phyloP scores from a whole-genome alignment of 1,140 invertebrate genomes.

The Drosophila arawakana region DNA sequence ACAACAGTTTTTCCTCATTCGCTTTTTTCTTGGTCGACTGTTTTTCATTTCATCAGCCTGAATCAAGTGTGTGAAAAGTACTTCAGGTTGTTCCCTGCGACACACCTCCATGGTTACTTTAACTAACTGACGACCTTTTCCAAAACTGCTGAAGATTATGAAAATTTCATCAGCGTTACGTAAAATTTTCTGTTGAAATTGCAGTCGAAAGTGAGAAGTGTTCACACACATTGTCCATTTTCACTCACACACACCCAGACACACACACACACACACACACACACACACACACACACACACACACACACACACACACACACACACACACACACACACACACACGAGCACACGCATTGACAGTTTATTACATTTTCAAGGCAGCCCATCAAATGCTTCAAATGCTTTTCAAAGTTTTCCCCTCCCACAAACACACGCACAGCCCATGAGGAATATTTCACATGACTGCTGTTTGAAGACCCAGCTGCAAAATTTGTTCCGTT shows the following conservation, averaged over 20 bases:
- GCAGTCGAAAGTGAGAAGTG: slow-evolving; percentile 60
- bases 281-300: slow-evolving; percentile 18
- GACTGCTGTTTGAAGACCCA: slow-evolving; percentile 6
- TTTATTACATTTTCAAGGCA: slow-evolving; percentile 77
- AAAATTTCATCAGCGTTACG: slow-evolving; percentile 76
- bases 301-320: slow-evolving; percentile 5
- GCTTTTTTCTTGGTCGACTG: neutral
- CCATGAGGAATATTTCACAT: slow-evolving; percentile 10
- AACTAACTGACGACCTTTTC: slow-evolving; percentile 43
- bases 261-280: slow-evolving; percentile 22
- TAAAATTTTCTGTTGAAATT: slow-evolving; percentile 66
- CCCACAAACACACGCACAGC: neutral
- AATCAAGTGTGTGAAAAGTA: no score
- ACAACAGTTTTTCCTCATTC: neutral
- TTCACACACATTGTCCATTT: neutral
- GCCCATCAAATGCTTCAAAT: slow-evolving; percentile 69
- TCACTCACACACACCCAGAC: slow-evolving; percentile 9
- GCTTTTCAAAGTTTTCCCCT: slow-evolving; percentile 12
- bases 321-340: slow-evolving; percentile 17
- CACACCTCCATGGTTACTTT: neutral
- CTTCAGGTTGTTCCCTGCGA: neutral
- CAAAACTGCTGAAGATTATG: slow-evolving; percentile 49
- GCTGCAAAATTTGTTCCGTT: neutral
- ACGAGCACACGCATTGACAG: slow-evolving; percentile 37
- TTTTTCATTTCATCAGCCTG: slow-evolving; percentile 18